Base-by-base conservation (phyloP, 2,888 invertebrate species). In the Drosophila engyochracea region DNA sequence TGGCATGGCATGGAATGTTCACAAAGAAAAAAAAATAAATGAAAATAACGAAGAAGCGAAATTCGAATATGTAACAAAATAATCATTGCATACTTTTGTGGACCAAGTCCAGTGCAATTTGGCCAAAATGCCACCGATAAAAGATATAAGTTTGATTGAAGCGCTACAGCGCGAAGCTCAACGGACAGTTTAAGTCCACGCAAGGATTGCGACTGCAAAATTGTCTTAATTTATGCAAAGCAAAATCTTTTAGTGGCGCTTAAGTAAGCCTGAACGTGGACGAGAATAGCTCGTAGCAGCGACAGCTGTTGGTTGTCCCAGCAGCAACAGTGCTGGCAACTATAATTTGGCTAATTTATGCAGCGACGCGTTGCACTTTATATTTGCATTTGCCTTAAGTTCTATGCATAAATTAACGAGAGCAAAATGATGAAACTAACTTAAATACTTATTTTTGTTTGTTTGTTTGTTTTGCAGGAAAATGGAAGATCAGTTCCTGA, bases 401-500 rank as follows among this genome's bases (percentile, higher is more conserved):
- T 61, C 6, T 16, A 51, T 30, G 65, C 64, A 78, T 80, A 67
- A 60, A 79, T 76, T 70, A 41, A 52, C 51, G 63, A 61, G 68
- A n/a, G 6, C 9, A 6, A n/a, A 30, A n/a, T 31, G 33, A 39
- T 41, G 22, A 28, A 31, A 37, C 22, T 22, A 30, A 57, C 39
- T 57, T 16, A 30, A 58, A 60, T 33, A 61, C 28, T 59, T 54
- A 30, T 31, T 28, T 16, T 47, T 47, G 52, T 19, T 31, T 31
- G 31, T 28, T 55, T 25, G 12, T 16, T 64, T 69, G 1, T 12
- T 22, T 93, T 92, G n/a, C 93, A 97, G 97, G 97, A 97, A 95
- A 97, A 97, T 95, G 97, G 97, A 94, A 96, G 97, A 95, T 97
- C 97, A 95, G 97, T 97, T 95, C 96, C 97, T 95, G 97, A 97